phyloP scores from a whole-genome alignment of 2,888 invertebrate genomes.

The Leucania comma region DNA sequence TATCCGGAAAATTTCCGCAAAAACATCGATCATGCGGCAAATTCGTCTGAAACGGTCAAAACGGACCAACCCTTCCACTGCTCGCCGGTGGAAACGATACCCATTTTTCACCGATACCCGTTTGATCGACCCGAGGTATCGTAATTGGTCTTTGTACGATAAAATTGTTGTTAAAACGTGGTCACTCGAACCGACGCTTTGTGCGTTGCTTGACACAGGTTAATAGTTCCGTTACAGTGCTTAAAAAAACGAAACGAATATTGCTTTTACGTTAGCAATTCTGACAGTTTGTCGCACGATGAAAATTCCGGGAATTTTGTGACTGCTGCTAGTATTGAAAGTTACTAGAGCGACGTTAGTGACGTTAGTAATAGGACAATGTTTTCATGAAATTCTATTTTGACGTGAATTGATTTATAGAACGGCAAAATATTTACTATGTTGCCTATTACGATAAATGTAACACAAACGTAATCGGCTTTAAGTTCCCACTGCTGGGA shows the following conservation, averaged over 20 bases:
- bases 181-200: constrained; percentile 64
- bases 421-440: neutral
- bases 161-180: constrained; percentile 72
- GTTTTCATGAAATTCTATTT: constrained; percentile 4
- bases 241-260: constrained; percentile 57
- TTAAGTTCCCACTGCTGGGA: too few species aligned
- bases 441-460: too few species aligned
- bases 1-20: constrained; percentile 56
- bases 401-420: neutral
- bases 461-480: too few species aligned
- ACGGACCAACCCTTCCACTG: constrained; percentile 60
- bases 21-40: constrained; percentile 64
- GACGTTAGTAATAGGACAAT: constrained; percentile 4
- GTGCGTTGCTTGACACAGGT: constrained; percentile 61
- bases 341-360: constrained; percentile 20
- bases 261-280: constrained; percentile 44
- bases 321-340: constrained; percentile 25
- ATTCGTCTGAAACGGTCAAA: constrained; percentile 58
- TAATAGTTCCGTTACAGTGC: constrained; percentile 62
- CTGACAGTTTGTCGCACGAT: constrained; percentile 41
- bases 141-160: constrained; percentile 73
- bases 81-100: constrained; percentile 53
- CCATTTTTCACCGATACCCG: constrained; percentile 70
- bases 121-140: constrained; percentile 68
- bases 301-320: constrained; percentile 42